Conservation (phyloP, 2,113 vertebrate species). For the Pseudorectes ferrugineus region DNA sequence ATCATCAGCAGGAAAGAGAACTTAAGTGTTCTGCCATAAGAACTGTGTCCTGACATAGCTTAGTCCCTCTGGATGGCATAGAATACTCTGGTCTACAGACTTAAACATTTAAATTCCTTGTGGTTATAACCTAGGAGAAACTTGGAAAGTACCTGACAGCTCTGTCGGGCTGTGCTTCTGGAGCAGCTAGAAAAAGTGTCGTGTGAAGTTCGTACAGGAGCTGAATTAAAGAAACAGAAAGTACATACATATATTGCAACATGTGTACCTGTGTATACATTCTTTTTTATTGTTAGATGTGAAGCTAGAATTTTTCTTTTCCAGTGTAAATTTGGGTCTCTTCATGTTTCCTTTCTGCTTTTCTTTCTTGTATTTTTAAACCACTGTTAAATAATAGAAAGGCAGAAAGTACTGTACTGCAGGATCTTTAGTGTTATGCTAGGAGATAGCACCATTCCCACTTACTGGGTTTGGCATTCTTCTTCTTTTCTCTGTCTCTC, state of each 20-base stretch:
- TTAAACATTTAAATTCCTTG: background rate
- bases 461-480: background rate
- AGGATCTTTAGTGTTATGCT: background rate
- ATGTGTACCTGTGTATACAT: too few relatives aligned
- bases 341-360: background rate
- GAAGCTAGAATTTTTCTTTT: background rate
- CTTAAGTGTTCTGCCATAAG: background rate
- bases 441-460: background rate
- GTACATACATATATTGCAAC: background rate
- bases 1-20: background rate
- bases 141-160: background rate
- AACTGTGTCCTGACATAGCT: background rate
- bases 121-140: background rate
- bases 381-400: background rate
- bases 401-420: background rate
- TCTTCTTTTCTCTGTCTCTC: background rate
- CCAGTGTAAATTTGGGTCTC: background rate
- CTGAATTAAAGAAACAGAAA: background rate
- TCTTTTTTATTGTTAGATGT: background rate
- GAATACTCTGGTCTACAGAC: background rate
- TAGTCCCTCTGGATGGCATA: background rate
- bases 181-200: background rate
- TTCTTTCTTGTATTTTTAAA: slow-evolving; percentile 9
- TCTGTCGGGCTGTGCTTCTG: background rate
- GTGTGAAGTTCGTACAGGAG: background rate